Conservation (phyloP, 1,140 invertebrate species). For the Leguminivora glycinivorella region DNA sequence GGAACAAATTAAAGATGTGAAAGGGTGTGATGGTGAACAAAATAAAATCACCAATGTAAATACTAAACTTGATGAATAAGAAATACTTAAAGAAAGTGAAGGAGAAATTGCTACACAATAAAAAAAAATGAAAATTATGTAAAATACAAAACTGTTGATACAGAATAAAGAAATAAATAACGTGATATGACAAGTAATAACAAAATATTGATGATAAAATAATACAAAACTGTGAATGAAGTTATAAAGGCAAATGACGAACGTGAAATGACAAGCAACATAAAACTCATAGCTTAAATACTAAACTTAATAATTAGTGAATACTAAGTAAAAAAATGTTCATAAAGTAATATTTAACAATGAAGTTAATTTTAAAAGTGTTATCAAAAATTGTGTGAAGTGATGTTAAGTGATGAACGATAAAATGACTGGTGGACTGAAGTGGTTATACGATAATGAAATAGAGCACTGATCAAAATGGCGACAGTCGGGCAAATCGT, state of each 20-base stretch:
- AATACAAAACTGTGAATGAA: too few species aligned
- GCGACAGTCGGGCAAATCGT: conserved; percentile 45
- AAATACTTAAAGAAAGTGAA: too few species aligned
- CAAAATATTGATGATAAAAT: too few species aligned
- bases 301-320: not conserved
- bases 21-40: not conserved
- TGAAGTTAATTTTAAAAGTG: not conserved
- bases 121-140: too few species aligned
- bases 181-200: too few species aligned
- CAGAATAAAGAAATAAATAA: too few species aligned
- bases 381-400: conserved; percentile 15
- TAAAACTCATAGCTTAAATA: not conserved
- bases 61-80: too few species aligned
- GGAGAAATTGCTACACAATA: too few species aligned
- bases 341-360: not conserved
- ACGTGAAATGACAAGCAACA: not conserved
- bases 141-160: too few species aligned
- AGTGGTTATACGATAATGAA: conserved; percentile 36
- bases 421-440: conserved; percentile 41
- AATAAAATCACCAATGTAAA: too few species aligned
- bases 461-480: conserved; percentile 49
- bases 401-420: conserved; percentile 7
- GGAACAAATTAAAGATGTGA: not conserved
- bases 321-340: not conserved
- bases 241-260: too few species aligned